These are phyloP conservation scores for Camelus bactrianus DNA, from an alignment of 2,113 vertebrate species.

Conservation along the genomic window DNA sequence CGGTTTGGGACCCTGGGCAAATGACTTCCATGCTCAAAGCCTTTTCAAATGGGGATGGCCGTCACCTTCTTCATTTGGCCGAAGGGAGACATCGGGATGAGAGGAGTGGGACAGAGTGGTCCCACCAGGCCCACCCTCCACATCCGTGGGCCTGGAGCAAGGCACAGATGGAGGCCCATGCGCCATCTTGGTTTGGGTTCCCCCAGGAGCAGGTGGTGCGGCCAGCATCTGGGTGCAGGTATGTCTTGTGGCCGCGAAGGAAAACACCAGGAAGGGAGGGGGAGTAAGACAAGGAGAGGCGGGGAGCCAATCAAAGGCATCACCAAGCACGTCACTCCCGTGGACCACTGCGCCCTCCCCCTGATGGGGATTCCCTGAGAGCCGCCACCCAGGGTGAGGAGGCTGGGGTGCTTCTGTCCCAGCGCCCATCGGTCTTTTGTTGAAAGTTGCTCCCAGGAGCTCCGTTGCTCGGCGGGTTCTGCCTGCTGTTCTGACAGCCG, in stretches of 20 bases:
- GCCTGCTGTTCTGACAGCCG: not conserved
- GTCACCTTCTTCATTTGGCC: not conserved
- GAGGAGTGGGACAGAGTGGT: not conserved
- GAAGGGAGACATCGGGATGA: not conserved
- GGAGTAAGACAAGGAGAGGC: not conserved
- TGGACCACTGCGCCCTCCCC: accelerated
- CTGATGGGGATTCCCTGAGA: accelerated
- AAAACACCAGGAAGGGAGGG: no score
- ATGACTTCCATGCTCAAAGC: not conserved
- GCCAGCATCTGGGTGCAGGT: accelerated
- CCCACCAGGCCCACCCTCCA: not conserved
- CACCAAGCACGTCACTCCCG: no score
- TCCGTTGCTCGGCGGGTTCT: accelerated
- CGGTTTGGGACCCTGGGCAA: no score
- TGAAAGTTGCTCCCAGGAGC: no score
- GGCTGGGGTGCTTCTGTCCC: not conserved
- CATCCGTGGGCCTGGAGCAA: not conserved
- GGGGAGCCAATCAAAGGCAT: not conserved
- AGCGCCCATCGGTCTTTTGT: accelerated
- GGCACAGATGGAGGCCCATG: accelerated
- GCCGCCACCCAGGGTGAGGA: accelerated
- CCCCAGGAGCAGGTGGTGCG: not conserved
- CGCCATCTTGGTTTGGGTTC: not conserved
- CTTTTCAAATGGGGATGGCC: accelerated
- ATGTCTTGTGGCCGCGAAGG: not conserved